Evolutionary conservation across 2,888 invertebrate genomes (phyloP), one percentile per base, ranked within the genome.

Genomic region (Eupithecia exiguata): DNA sequence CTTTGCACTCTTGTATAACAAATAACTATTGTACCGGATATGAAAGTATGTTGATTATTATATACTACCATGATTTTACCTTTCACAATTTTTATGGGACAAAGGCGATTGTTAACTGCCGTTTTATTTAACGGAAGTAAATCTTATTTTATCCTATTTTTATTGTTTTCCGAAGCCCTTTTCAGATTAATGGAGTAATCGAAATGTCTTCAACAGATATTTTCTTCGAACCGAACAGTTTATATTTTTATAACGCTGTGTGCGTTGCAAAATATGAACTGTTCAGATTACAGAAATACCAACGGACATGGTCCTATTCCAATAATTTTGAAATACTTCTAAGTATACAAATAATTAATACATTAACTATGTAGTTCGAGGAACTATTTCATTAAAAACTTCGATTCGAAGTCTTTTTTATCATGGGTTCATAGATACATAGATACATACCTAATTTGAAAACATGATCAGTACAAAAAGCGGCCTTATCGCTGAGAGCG

Each of bases 141-240:
- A 58, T 58, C 58, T 58, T 58, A 58, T 58, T 25, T 58, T 58
- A 14, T 25, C 1, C n/a, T 38, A 10, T 65, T 35, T 65, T 36
- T 65, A 65, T 65, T 65, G 63, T 65, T 65, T 63, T 65, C n/a
- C n/a, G 38, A 65, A 65, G 63, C 72, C 49, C 40, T 74, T 70
- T 74, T 21, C 21, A 62, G 46, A 35, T n/a, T 53, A 53, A 49
- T n/a, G 12, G 53, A 18, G 7, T 35, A 73, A 73, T 70, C 67
- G 61, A 67, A 72, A 73, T 67, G 69, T 70, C 66, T 14, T 35
- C 1, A 30, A 30, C 74, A 67, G 61, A 67, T 67, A 70, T 66
- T 58, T 58, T 58, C 10, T 12, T 53, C 58, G 25, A 5, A 25
- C 53, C 43, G 25, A 65, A 1, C 18, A 38, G 38, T 65, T 65